These are phyloP conservation scores for Eristalis intricaria DNA, from an alignment of 2,888 invertebrate genomes.

Conservation along the genomic window DNA sequence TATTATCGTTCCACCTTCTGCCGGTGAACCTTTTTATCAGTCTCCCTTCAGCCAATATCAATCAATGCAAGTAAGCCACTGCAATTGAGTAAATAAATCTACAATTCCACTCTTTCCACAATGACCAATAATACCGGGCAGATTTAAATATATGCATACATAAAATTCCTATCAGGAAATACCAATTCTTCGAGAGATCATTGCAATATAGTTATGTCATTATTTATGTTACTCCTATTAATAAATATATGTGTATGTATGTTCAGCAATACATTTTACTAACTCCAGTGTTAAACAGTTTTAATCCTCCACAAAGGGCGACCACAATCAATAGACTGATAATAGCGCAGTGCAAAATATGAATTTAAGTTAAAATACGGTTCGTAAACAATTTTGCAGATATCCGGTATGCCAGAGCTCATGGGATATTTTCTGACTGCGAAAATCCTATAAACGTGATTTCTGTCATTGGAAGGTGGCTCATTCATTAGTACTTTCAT, in stretches of 20 bases:
- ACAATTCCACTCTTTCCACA: background rate
- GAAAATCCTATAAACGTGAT: slow-evolving; percentile 75
- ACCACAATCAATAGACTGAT: background rate
- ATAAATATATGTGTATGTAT: too few species aligned
- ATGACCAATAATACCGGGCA: background rate
- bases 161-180: too few species aligned
- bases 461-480: slow-evolving; percentile 73
- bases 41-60: slow-evolving; percentile 11
- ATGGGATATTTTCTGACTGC: slow-evolving; percentile 60
- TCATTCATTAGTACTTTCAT: slow-evolving; percentile 73
- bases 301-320: slow-evolving; percentile 45
- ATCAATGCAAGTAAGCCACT: slow-evolving; percentile 23
- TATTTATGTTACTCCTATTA: too few species aligned
- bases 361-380: slow-evolving; percentile 50
- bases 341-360: slow-evolving; percentile 18
- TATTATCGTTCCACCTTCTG: too few species aligned
- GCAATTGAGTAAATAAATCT: slow-evolving; percentile 22
- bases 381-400: slow-evolving; percentile 65
- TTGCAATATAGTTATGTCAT: too few species aligned
- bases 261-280: background rate
- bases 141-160: too few species aligned
- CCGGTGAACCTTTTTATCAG: background rate
- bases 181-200: too few species aligned
- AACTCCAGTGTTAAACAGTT: slow-evolving; percentile 36
- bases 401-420: slow-evolving; percentile 28